Conservation (phyloP, 2,113 vertebrate genomes). For the Apaloderma vittatum region DNA sequence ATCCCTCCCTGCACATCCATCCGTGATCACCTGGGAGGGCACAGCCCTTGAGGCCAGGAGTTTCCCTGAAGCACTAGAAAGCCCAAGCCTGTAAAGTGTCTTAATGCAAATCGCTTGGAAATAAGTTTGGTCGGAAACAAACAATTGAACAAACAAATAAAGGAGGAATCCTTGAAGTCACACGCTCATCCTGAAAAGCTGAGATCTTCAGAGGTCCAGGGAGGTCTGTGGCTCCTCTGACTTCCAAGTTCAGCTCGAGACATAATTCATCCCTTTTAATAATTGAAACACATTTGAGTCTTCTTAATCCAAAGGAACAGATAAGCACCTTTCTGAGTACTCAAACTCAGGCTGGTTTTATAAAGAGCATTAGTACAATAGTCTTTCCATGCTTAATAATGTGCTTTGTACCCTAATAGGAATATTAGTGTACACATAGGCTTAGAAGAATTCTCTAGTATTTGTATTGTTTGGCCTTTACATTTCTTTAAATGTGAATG, state of each 20-base stretch:
- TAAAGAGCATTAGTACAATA: constrained; percentile 21
- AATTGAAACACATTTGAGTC: constrained; percentile 53
- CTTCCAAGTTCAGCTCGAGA: not conserved
- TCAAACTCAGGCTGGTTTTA: constrained; percentile 47
- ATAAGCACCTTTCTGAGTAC: constrained; percentile 63
- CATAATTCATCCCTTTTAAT: constrained; percentile 56
- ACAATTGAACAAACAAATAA: not conserved
- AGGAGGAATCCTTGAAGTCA: accelerated
- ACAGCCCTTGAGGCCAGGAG: not conserved
- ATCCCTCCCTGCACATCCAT: not conserved
- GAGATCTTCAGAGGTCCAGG: not conserved
- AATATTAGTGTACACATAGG: not conserved
- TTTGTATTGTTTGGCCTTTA: not conserved
- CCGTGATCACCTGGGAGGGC: not conserved
- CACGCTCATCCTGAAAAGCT: not conserved
- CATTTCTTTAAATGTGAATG: not conserved
- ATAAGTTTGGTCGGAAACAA: not conserved
- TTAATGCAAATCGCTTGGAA: not conserved
- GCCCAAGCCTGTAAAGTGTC: not conserved
- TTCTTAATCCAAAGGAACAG: constrained; percentile 52
- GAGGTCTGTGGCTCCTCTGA: not conserved
- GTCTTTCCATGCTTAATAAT: not conserved
- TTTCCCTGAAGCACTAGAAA: not conserved
- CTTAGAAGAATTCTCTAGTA: not conserved
- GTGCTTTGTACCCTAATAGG: not conserved